Percentiles rank a stretch among this genome's conserved stretches.
Conservation (phyloP, 1,140 invertebrate species). For the Drosophila melanica region DNA sequence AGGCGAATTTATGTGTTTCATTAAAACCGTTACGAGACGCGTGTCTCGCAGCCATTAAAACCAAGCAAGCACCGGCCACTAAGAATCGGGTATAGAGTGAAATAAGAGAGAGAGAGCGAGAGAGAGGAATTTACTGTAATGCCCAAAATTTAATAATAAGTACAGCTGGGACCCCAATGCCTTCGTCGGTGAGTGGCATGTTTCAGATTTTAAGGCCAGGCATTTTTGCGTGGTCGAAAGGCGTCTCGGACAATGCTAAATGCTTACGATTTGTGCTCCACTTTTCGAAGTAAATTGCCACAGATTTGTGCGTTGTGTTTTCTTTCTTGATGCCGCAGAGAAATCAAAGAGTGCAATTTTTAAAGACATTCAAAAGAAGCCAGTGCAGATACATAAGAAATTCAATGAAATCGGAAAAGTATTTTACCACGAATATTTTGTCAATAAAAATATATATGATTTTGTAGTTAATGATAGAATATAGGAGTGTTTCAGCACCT, state of each 20-base stretch:
- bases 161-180: constrained; percentile 29
- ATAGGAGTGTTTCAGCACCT: background rate
- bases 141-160: constrained; percentile 69
- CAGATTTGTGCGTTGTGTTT: constrained; percentile 33
- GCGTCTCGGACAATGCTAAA: constrained; percentile 53
- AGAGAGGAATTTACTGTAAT: constrained; percentile 39
- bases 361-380: background rate
- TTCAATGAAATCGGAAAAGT: background rate
- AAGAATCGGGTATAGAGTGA: constrained; percentile 5
- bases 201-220: constrained; percentile 32
- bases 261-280: constrained; percentile 49
- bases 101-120: constrained; percentile 1
- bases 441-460: too few relatives aligned
- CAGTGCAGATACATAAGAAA: background rate
- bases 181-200: constrained; percentile 32
- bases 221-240: constrained; percentile 29
- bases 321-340: constrained; percentile 17
- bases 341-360: constrained; percentile 33
- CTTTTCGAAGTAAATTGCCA: constrained; percentile 42
- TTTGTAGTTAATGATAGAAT: too few relatives aligned
- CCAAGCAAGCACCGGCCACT: constrained; percentile 35
- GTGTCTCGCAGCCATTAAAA: constrained; percentile 70
- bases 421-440: too few relatives aligned
- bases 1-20: constrained; percentile 78
- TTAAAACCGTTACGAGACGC: constrained; percentile 76